Evolutionary conservation across 1,140 invertebrate species (phyloP).

Genomic region (Nasonia giraulti): DNA sequence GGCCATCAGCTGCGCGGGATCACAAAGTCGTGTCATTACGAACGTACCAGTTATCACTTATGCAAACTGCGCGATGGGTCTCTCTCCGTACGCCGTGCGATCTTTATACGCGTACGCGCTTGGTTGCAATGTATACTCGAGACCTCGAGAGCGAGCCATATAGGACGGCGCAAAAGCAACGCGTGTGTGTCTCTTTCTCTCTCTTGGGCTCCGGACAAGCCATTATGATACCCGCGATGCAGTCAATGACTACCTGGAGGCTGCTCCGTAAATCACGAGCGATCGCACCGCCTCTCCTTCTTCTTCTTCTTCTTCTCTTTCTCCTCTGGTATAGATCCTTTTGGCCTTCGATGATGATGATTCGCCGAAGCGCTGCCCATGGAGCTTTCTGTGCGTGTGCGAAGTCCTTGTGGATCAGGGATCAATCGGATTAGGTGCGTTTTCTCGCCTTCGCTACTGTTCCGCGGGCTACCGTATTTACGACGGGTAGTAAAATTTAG

Average conservation of each 20-base stretch:
- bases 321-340: background rate
- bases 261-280: constrained; percentile 10
- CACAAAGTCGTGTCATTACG: constrained; percentile 14
- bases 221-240: background rate
- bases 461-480: background rate
- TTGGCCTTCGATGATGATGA: constrained; percentile 2
- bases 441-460: background rate
- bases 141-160: background rate
- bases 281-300: background rate
- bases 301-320: background rate
- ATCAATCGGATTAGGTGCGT: background rate
- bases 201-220: background rate
- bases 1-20: background rate
- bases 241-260: background rate
- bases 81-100: background rate
- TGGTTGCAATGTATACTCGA: background rate
- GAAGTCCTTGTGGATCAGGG: too few relatives aligned
- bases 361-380: background rate
- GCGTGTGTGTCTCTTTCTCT: background rate
- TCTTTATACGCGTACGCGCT: background rate
- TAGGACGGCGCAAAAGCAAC: background rate
- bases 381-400: background rate
- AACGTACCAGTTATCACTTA: constrained; percentile 18
- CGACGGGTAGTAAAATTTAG: background rate
- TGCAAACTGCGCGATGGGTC: constrained; percentile 8